Evolutionary conservation across 2,113 vertebrate genomes (phyloP).

Genomic region (Scatophagus argus): DNA sequence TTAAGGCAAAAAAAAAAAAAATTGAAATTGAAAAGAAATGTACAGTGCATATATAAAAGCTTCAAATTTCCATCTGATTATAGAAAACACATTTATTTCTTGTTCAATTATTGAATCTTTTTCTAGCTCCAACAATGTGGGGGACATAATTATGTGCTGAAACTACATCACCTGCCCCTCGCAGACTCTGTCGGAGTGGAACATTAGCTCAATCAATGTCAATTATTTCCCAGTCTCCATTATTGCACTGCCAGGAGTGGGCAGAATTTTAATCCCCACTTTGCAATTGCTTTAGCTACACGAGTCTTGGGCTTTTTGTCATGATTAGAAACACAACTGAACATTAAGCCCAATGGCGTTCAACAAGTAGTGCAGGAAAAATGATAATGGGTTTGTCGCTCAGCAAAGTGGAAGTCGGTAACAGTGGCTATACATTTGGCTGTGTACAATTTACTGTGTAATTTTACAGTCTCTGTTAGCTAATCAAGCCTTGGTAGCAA

Average conservation of each 20-base stretch:
- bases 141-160: conserved; percentile 72
- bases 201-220: conserved; percentile 84
- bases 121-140: conserved; percentile 47
- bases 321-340: conserved; percentile 76
- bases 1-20: neutral
- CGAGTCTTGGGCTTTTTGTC: conserved; percentile 67
- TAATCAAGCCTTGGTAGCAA: conserved; percentile 8
- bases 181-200: conserved; percentile 64
- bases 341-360: conserved; percentile 63
- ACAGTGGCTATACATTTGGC: conserved; percentile 23
- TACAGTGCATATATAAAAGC: conserved; percentile 32
- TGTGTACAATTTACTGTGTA: conserved; percentile 8
- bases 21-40: no score
- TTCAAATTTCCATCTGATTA: conserved; percentile 67
- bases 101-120: conserved; percentile 77
- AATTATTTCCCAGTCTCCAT: conserved; percentile 80
- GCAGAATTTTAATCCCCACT: conserved; percentile 72
- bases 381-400: conserved; percentile 55
- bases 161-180: conserved; percentile 72
- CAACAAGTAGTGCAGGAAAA: conserved; percentile 62
- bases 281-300: conserved; percentile 67
- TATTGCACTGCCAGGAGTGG: conserved; percentile 75
- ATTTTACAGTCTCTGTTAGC: conserved; percentile 17
- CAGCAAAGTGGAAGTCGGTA: conserved; percentile 35
- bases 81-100: conserved; percentile 73